Conservation (phyloP, 92 coral and sea anemone genomes). For the Micromussa lordhowensis region DNA sequence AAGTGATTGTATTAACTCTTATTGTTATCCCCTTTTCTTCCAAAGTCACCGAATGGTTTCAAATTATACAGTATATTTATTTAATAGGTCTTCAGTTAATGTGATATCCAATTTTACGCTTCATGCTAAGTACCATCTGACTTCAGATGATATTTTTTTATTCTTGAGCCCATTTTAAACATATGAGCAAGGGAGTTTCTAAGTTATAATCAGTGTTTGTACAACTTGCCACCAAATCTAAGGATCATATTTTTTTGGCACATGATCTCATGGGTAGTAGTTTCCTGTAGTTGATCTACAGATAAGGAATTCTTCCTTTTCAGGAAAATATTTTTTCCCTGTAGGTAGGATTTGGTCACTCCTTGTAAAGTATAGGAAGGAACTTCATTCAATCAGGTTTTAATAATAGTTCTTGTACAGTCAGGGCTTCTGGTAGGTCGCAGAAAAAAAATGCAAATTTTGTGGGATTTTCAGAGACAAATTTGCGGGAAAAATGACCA, state of each 20-base stretch:
- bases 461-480: too few species aligned
- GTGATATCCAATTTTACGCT: neutral
- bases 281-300: neutral
- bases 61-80: too few species aligned
- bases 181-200: neutral
- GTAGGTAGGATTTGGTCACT: neutral
- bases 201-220: neutral
- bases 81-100: neutral
- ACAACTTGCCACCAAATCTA: neutral
- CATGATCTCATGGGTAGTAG: neutral
- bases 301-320: neutral
- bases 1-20: neutral
- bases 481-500: too few species aligned
- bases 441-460: too few species aligned
- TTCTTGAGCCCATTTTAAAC: neutral
- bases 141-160: neutral
- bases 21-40: neutral
- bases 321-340: neutral
- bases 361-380: neutral
- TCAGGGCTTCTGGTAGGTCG: too few species aligned
- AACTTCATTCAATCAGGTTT: conserved; percentile 1
- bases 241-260: neutral
- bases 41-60: too few species aligned
- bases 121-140: neutral
- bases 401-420: neutral